phyloP scores from a whole-genome alignment of 2,888 invertebrate genomes.

The Ophion ventricosus region DNA sequence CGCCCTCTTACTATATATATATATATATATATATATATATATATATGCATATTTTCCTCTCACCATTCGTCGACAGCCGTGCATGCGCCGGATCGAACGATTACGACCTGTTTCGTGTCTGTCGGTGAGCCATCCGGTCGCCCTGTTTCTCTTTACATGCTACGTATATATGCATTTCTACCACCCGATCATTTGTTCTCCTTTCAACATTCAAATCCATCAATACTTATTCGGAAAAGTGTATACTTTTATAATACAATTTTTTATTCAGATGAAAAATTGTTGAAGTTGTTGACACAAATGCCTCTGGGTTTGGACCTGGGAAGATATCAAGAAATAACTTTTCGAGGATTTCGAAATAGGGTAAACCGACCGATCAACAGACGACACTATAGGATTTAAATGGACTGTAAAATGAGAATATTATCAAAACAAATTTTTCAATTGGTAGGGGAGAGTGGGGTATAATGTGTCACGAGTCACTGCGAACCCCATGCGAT shows the following conservation, averaged over 20 bases:
- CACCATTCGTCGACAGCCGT: slow-evolving; percentile 50
- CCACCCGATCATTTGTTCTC: slow-evolving; percentile 21
- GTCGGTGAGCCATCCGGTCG: slow-evolving; percentile 43
- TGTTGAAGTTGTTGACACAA: no score
- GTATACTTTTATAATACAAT: background rate
- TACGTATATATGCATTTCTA: slow-evolving; percentile 13
- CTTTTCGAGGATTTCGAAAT: no score
- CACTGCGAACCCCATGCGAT: no score
- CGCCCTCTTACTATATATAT: slow-evolving; percentile 1
- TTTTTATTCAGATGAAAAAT: background rate
- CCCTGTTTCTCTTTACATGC: slow-evolving; percentile 21
- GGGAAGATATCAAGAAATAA: no score
- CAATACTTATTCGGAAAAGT: slow-evolving; percentile 1
- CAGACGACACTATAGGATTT: no score
- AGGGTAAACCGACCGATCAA: no score
- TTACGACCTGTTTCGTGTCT: slow-evolving; percentile 57
- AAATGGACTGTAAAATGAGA: no score
- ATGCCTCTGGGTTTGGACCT: background rate
- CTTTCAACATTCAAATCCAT: slow-evolving; percentile 27
- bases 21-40: background rate
- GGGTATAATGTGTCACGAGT: no score
- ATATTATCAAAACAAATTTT: no score
- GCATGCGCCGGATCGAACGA: slow-evolving; percentile 51
- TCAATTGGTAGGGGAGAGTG: no score
- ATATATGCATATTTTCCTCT: slow-evolving; percentile 29